These are phyloP conservation scores for Upupa epops DNA, from an alignment of 2,113 vertebrate genomes.

Conservation along the genomic window DNA sequence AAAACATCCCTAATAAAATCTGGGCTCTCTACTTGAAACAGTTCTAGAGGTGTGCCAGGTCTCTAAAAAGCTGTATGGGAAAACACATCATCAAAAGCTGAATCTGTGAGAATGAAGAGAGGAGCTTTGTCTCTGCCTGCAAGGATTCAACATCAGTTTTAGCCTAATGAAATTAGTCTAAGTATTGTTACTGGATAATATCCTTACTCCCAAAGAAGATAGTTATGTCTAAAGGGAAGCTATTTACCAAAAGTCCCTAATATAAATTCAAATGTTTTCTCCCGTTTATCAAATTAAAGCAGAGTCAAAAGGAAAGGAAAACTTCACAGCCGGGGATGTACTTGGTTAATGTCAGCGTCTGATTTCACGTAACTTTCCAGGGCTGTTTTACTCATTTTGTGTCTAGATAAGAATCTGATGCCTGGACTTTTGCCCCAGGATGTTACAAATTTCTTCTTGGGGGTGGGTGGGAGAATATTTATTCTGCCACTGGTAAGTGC, in stretches of 20 bases:
- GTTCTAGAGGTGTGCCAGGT: no score
- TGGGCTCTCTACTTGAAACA: background rate
- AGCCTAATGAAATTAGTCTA: background rate
- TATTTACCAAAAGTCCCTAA: background rate
- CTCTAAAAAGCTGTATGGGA: background rate
- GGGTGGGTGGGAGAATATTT: background rate
- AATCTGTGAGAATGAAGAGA: background rate
- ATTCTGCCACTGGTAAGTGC: background rate
- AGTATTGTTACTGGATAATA: background rate
- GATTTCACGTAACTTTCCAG: background rate
- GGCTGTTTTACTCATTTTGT: background rate
- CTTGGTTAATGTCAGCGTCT: background rate
- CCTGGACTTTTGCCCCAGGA: background rate
- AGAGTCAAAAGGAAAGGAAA: background rate
- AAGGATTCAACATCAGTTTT: background rate
- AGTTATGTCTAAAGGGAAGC: background rate
- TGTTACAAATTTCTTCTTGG: background rate
- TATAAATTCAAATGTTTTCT: conserved; percentile 5
- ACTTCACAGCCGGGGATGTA: background rate
- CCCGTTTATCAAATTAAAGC: conserved; percentile 11
- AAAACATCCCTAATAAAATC: background rate
- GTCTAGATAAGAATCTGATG: background rate
- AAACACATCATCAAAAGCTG: background rate
- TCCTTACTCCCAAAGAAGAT: background rate
- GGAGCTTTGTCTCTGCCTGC: background rate